Conservation (phyloP, 1,140 invertebrate species). For the Drosophila bocqueti region DNA sequence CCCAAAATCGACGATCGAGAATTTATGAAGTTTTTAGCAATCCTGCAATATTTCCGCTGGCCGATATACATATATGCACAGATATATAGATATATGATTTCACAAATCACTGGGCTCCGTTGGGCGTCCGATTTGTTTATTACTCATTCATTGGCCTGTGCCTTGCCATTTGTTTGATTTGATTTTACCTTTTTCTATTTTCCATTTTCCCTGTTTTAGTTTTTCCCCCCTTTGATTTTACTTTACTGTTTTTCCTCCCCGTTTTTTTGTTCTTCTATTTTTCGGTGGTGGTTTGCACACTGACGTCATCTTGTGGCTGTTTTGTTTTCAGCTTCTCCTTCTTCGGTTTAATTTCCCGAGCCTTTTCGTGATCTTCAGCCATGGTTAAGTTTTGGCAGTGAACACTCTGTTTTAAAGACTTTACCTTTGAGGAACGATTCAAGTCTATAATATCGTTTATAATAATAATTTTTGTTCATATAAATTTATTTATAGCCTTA, state of each 20-base stretch:
- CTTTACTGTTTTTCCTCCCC: slow-evolving; percentile 10
- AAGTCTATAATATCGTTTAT: no score
- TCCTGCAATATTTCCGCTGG: background rate
- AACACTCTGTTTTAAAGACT: background rate
- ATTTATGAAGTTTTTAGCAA: slow-evolving; percentile 47
- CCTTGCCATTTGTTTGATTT: slow-evolving; percentile 26
- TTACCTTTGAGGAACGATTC: background rate
- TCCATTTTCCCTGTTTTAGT: background rate
- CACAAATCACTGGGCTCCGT: slow-evolving; percentile 19
- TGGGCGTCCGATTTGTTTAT: slow-evolving; percentile 42
- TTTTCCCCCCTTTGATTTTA: slow-evolving; percentile 16
- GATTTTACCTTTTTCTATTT: slow-evolving; percentile 22
- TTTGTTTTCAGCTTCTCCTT: slow-evolving; percentile 16
- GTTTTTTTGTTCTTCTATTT: background rate
- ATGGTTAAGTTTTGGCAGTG: slow-evolving; percentile 21
- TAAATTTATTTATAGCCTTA: background rate
- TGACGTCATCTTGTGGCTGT: slow-evolving; percentile 32
- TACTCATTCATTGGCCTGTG: slow-evolving; percentile 33
- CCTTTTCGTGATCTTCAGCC: slow-evolving; percentile 27
- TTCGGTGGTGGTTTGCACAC: slow-evolving; percentile 26
- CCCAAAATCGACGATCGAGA: slow-evolving; percentile 13
- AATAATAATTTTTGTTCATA: no score
- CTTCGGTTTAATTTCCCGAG: slow-evolving; percentile 18
- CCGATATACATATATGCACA: background rate
- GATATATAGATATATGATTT: background rate